A percentile compares a stretch with the other conserved stretches of the same genome.
Conservation (phyloP, 2,888 invertebrate species). For the Azorinus chamasolen region DNA sequence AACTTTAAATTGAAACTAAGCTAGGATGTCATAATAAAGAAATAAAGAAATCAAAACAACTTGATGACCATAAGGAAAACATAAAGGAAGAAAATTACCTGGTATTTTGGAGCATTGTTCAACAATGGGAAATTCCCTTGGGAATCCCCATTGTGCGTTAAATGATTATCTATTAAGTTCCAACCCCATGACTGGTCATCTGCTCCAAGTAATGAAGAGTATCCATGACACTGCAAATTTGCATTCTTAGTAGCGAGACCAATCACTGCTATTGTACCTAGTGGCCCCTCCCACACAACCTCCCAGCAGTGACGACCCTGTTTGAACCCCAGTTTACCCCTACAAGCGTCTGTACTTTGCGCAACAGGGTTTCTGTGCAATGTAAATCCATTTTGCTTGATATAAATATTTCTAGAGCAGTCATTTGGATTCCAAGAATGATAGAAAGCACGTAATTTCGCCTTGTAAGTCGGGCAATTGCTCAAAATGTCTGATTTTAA, state of each 20-base stretch:
- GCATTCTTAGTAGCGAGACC: slow-evolving; percentile 91
- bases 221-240: slow-evolving; percentile 96
- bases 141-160: slow-evolving; percentile 98
- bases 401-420: slow-evolving; percentile 98
- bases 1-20: no score
- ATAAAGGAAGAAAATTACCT: slow-evolving; percentile 88
- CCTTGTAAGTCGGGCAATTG: slow-evolving; percentile 95
- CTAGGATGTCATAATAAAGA: no score
- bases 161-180: slow-evolving; percentile 99
- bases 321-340: slow-evolving; percentile 94
- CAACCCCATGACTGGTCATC: slow-evolving; percentile 99
- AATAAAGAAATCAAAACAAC: no score
- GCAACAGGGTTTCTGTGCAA: slow-evolving; percentile 99
- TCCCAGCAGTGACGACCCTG: slow-evolving; percentile 99
- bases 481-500: slow-evolving; percentile 96
- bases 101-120: slow-evolving; percentile 99
- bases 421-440: slow-evolving; percentile 99
- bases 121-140: slow-evolving; percentile 97
- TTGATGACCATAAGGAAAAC: no score
- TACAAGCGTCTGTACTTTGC: slow-evolving; percentile 98
- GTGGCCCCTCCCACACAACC: slow-evolving; percentile 99
- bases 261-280: slow-evolving; percentile 99
- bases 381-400: slow-evolving; percentile 98
- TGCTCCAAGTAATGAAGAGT: slow-evolving; percentile 96
- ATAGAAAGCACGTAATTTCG: slow-evolving; percentile 95